These are phyloP conservation scores for Echeneis naucrates DNA, from an alignment of 2,797 vertebrate species.

Conservation along the genomic window DNA sequence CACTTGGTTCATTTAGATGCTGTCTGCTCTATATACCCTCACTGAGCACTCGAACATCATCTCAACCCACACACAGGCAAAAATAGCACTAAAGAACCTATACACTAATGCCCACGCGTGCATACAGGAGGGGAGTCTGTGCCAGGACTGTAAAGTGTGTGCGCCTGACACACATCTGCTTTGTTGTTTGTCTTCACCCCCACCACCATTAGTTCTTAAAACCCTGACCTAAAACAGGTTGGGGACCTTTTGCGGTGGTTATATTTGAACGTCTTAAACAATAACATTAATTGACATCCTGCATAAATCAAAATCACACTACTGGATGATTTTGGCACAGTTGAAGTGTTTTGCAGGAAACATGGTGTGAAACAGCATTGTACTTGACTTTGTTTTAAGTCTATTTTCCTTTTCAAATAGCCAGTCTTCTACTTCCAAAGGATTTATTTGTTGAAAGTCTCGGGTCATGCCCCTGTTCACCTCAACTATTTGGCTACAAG, in stretches of 20 bases:
- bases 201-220: conserved; percentile 10
- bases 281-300: neutral
- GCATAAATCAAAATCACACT: neutral
- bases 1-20: conserved; percentile 50
- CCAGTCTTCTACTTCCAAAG: neutral
- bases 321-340: neutral
- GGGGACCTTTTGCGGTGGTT: neutral
- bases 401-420: too few species aligned
- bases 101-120: conserved; percentile 41
- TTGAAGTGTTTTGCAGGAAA: neutral
- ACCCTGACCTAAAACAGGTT: conserved; percentile 3
- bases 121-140: conserved; percentile 22
- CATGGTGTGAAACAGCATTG: neutral
- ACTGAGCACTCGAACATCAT: conserved; percentile 53
- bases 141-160: conserved; percentile 39
- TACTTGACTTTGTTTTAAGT: neutral
- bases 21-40: conserved; percentile 52
- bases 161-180: conserved; percentile 24
- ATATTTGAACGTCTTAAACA: neutral
- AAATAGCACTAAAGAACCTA: conserved; percentile 67
- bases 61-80: conserved; percentile 61
- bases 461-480: too few species aligned
- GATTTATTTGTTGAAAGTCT: too few species aligned
- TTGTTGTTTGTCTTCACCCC: neutral
- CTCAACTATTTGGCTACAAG: too few species aligned